A percentile compares a stretch with the other conserved stretches of the same genome.
These are phyloP conservation scores for Myripristis murdjan DNA, from an alignment of 2,797 vertebrate genomes.

Conservation along the genomic window DNA sequence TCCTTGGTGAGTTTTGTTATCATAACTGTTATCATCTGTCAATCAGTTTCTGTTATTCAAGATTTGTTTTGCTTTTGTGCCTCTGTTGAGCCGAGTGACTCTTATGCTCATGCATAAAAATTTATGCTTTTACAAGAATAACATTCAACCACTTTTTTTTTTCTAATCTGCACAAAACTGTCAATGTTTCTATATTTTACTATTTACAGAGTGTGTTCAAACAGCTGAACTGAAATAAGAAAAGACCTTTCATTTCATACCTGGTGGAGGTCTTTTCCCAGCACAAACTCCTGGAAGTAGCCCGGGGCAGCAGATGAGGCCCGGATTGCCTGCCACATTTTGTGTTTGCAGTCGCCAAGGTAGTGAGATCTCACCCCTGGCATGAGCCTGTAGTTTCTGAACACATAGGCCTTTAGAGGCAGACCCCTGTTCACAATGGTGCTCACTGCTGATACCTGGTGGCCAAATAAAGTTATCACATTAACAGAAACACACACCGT, in stretches of 20 bases:
- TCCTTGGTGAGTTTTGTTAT: neutral
- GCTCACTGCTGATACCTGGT: constrained; percentile 95
- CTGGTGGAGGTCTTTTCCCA: constrained; percentile 96
- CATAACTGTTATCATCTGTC: neutral
- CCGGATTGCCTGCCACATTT: constrained; percentile 96
- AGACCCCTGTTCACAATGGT: constrained; percentile 95
- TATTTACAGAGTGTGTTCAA: neutral
- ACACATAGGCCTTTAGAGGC: constrained; percentile 93
- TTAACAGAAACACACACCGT: neutral
- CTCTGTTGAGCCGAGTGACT: no score
- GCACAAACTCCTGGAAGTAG: constrained; percentile 94
- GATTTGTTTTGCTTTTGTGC: neutral
- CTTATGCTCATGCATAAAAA: no score
- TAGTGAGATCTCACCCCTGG: constrained; percentile 94
- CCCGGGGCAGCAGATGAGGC: constrained; percentile 97
- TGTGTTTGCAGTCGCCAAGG: constrained; percentile 93
- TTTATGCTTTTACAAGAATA: no score
- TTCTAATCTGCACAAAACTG: neutral
- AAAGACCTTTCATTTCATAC: constrained; percentile 73
- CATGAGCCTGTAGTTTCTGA: constrained; percentile 95
- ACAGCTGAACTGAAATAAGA: neutral
- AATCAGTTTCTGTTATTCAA: no score
- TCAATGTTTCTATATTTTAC: neutral
- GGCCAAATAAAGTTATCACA: constrained; percentile 45
- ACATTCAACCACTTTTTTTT: neutral